Percentiles rank a stretch among this genome's conserved stretches.
Conservation (phyloP, 2,888 invertebrate species). For the Hecatera dysodea region DNA sequence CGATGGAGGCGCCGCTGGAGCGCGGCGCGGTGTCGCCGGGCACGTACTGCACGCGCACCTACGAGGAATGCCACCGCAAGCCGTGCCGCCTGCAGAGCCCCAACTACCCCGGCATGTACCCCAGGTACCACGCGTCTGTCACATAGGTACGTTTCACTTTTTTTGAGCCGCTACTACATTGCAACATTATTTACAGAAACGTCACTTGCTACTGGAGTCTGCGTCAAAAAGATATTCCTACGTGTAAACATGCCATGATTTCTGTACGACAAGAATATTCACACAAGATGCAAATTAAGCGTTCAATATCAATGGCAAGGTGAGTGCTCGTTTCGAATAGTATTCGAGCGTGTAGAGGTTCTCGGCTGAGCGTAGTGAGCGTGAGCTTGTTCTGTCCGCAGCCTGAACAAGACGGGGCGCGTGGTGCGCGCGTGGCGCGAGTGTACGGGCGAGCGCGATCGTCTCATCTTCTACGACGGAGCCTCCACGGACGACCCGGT, state of each 20-base stretch:
- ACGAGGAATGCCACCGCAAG: constrained; percentile 96
- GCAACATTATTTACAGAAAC: constrained; percentile 89
- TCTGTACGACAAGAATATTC: constrained; percentile 95
- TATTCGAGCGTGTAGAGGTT: background rate
- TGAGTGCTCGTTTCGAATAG: constrained; percentile 65
- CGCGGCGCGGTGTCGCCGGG: constrained; percentile 96
- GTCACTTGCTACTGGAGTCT: constrained; percentile 97
- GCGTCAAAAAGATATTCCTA: constrained; percentile 96
- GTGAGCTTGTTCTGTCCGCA: constrained; percentile 66
- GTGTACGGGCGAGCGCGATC: constrained; percentile 95
- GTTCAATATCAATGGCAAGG: constrained; percentile 92
- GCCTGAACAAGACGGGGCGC: constrained; percentile 93
- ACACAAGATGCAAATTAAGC: constrained; percentile 93
- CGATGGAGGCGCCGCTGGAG: constrained; percentile 94
- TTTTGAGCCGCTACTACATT: background rate
- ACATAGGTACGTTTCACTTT: too few species aligned
- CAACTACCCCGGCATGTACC: constrained; percentile 97
- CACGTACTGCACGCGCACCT: constrained; percentile 95
- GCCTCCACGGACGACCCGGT: constrained; percentile 95
- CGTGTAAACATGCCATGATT: constrained; percentile 97
- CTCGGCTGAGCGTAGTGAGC: background rate
- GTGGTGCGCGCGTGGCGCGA: constrained; percentile 95
- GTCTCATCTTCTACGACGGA: constrained; percentile 96
- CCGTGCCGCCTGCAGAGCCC: constrained; percentile 97
- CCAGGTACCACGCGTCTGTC: constrained; percentile 76